Percentiles rank a stretch among this genome's conserved stretches.
These are phyloP conservation scores for Ceyx cyanopectus DNA, from an alignment of 2,113 vertebrate species.

Conservation along the genomic window DNA sequence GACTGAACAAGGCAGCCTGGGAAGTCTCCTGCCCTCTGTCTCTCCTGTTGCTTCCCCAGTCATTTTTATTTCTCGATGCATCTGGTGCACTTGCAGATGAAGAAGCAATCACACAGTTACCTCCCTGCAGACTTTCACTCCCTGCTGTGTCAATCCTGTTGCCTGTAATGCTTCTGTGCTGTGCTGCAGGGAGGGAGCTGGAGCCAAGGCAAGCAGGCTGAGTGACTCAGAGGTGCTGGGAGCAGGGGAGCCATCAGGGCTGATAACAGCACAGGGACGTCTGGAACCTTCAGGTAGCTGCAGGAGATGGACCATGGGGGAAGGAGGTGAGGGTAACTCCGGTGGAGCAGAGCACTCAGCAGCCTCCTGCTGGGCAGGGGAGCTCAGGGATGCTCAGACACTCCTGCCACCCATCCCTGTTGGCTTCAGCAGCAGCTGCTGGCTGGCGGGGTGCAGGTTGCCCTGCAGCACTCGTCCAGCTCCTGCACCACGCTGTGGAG, in stretches of 20 bases:
- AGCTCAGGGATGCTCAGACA: neutral
- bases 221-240: neutral
- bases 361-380: rapidly evolving
- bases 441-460: rapidly evolving
- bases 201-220: neutral
- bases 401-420: rapidly evolving
- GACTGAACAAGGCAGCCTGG: neutral
- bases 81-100: neutral
- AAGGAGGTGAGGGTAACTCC: neutral
- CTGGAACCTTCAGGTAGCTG: neutral
- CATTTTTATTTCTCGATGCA: neutral
- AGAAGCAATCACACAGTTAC: neutral
- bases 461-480: neutral
- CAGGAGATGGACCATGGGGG: rapidly evolving
- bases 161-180: neutral
- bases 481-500: neutral
- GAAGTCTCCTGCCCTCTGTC: neutral
- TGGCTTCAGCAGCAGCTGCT: neutral
- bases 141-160: neutral
- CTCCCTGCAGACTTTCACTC: neutral
- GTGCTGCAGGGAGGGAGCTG: neutral
- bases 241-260: neutral
- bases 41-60: conserved; percentile 15
- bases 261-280: neutral
- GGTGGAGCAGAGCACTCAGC: neutral